Conservation (phyloP, 2,888 invertebrate species). For the Pantelozetes paolii region DNA sequence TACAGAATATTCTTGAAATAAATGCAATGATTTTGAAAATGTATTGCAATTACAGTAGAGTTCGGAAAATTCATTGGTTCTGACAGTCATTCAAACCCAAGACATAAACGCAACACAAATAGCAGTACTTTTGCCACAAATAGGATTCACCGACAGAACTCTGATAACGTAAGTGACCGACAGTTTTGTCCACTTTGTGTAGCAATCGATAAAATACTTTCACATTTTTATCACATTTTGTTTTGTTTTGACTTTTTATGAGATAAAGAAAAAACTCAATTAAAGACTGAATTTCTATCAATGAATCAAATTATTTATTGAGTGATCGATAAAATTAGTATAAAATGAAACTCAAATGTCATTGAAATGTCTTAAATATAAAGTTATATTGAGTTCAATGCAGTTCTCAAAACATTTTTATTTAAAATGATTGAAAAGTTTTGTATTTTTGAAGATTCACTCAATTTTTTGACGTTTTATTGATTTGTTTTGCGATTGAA, state of each 20-base stretch:
- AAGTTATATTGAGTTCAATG: too few relatives aligned
- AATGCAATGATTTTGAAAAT: neutral
- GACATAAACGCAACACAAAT: slow-evolving; percentile 15
- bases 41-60: slow-evolving; percentile 37
- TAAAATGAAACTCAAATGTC: too few relatives aligned
- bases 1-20: neutral
- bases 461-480: too few relatives aligned
- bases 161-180: neutral
- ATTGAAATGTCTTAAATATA: too few relatives aligned
- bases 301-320: too few relatives aligned
- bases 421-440: too few relatives aligned
- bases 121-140: neutral
- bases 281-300: too few relatives aligned
- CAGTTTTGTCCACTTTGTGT: neutral
- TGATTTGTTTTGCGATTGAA: too few relatives aligned
- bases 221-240: neutral
- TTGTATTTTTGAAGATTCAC: too few relatives aligned
- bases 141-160: neutral
- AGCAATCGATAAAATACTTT: neutral
- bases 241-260: neutral
- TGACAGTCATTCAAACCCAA: slow-evolving; percentile 37
- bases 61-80: slow-evolving; percentile 44
- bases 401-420: too few relatives aligned
- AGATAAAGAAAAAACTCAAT: too few relatives aligned
- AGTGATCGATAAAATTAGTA: too few relatives aligned